Base-by-base conservation (phyloP, 2,888 invertebrate species). In the Herminia tarsipennalis region DNA sequence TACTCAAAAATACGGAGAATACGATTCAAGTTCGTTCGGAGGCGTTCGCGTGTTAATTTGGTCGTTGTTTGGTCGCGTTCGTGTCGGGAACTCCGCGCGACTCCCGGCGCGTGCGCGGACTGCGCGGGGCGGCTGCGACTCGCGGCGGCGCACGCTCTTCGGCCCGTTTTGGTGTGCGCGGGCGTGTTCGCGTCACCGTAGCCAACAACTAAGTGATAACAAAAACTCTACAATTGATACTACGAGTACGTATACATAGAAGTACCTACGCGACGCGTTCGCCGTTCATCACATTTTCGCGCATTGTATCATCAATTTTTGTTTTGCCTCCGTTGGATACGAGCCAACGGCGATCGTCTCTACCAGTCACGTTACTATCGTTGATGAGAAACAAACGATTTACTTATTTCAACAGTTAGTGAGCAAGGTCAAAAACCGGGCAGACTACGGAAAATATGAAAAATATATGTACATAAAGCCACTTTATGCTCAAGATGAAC, bases 131-230 rank as follows among this genome's bases (percentile, higher is more conserved):
- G 52, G 54, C 24, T 34, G 16, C 32, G 37, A 20, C 34, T 25
- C 24, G 35, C 29, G 28, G 20, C 32, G 21, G 38, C 44, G 29
- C 58, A 68, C 70, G 72, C 50, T 68, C 60, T 54, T 72, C 70
- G 44, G 73, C 76, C 74, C 67, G 79, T 69, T 76, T 80, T 67
- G 78, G 78, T 66, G 79, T 70, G 78, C 75, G 81, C 75, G 77
- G 73, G 76, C 78, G 81, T 80, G 76, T 77, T 73, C 74, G 66
- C 88, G 80, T 82, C 84, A 78, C 77, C 73, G 76, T 76, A 58
- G 74, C 70, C 76, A 74, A 79, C 81, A 77, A 81, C 88, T 78
- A 77, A 88, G 81, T 89, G 89, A 89, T 89, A 89, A 88, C 84
- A 82, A 84, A 83, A 83, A 79, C 78, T 72, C 70, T 69, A 77